Base-by-base conservation (phyloP, 2,888 invertebrate genomes). In the Oscheius onirici region DNA sequence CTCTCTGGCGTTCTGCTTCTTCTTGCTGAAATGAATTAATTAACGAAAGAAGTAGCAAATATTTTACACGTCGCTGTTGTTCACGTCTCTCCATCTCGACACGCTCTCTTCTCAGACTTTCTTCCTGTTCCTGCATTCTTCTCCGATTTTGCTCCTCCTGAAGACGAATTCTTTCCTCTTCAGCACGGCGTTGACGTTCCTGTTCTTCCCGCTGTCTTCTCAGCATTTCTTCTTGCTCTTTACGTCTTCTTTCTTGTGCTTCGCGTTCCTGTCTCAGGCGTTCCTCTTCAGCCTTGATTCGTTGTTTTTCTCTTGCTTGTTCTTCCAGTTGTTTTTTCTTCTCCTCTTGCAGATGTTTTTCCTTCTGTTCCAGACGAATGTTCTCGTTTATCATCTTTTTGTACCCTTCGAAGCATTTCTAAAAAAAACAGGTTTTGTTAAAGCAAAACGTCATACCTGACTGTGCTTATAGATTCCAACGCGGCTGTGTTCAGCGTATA, bases 331-430 rank as follows among this genome's bases (percentile, higher is more conserved):
- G 11, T 57, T 20, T 11, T 11, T 26, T 11, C 46, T 43, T 55
- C 40, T 55, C 57, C 22, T 17, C 57, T 28, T 68, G 41, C 0
- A 54, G 13, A 15, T 41, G 10, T n/a, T 66, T 57, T 43, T 55
- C 22, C 34, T 55, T 44, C 20, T 68, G 57, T 10, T 20, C 57
- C 8, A 68, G 1, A 5, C 46, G 55, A 44, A 68, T 20, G 55
- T 55, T 68, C 8, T 68, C 11, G 24, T 55, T 26, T 1, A 68
- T 43, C 43, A 28, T 26, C 17, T 41, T 17, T 57, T 43, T 55
- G 43, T 44, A 57, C 11, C 22, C 55, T 1, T 13, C 55, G 15
- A 44, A 41, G 15, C 41, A 34, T 20, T 2, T 3, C 66, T 66
- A 34, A 26, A 66, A 24, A 13, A 41, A 13, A 2, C 8, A 17